Evolutionary conservation across 2,888 invertebrate species (phyloP).

Genomic region (Dendrolimus pini): DNA sequence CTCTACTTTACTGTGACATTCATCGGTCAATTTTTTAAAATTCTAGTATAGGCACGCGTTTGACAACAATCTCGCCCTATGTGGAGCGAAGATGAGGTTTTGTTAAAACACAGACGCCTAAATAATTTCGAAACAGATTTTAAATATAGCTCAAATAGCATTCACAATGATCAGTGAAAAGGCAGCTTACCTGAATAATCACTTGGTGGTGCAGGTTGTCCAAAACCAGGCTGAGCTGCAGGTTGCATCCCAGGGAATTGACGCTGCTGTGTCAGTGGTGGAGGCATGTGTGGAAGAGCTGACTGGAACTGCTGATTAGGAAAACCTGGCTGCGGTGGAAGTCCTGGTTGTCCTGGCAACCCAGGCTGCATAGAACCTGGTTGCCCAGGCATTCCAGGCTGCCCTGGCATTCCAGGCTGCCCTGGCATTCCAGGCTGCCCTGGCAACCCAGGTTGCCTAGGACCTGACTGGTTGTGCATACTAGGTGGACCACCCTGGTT

Average conservation of each 20-base stretch:
- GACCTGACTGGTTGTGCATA: constrained; percentile 10
- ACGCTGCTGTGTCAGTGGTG: constrained; percentile 48
- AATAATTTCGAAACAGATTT: no score
- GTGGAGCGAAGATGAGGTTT: no score
- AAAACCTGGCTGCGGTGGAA: constrained; percentile 18
- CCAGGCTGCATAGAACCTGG: constrained; percentile 12
- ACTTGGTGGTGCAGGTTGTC: constrained; percentile 33
- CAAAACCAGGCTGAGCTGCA: constrained; percentile 34
- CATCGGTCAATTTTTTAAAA: no score
- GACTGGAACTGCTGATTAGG: constrained; percentile 26
- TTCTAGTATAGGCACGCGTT: no score
- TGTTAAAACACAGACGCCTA: no score
- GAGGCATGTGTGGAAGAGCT: constrained; percentile 64
- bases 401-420: constrained; percentile 14
- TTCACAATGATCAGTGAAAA: no score
- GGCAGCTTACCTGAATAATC: constrained; percentile 33
- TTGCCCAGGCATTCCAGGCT: constrained; percentile 4
- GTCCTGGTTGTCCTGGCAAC: constrained; percentile 16
- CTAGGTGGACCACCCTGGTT: neutral
- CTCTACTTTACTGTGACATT: no score
- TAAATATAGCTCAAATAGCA: no score
- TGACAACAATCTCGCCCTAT: no score
- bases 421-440: constrained; percentile 21
- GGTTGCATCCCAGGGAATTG: constrained; percentile 37
- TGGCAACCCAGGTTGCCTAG: constrained; percentile 20